Evolutionary conservation across 2,113 vertebrate genomes (phyloP).

Genomic region (Cochlearius cochlearius): DNA sequence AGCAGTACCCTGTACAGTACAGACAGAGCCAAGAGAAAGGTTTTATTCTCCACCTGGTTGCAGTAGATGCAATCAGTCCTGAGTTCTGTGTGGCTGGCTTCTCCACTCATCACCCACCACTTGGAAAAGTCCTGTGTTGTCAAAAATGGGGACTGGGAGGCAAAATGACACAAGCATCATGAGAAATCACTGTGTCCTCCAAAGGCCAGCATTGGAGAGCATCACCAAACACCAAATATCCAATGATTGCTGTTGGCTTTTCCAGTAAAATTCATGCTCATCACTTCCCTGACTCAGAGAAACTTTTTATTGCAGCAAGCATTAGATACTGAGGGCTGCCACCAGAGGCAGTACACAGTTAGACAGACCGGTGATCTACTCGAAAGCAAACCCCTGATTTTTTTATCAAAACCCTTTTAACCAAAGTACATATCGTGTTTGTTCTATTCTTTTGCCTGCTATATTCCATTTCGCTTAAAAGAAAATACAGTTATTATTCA

Average conservation of each 20-base stretch:
- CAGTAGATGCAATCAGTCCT: not conserved
- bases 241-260: not conserved
- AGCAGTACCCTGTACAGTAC: not conserved
- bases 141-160: not conserved
- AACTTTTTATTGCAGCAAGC: not conserved
- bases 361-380: not conserved
- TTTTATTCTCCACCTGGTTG: not conserved
- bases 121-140: not conserved
- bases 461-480: not conserved
- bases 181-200: not conserved
- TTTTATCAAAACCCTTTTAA: not conserved
- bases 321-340: not conserved
- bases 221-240: not conserved
- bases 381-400: not conserved
- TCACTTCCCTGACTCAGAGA: not conserved
- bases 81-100: not conserved
- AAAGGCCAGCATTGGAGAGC: not conserved
- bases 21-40: not conserved
- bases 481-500: not conserved
- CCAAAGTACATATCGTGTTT: not conserved
- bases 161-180: not conserved
- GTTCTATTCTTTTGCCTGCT: not conserved
- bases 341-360: not conserved
- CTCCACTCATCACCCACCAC: not conserved
- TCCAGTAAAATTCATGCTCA: not conserved